phyloP scores from a whole-genome alignment of 2,888 invertebrate species.

The Adelognathus sp. region DNA sequence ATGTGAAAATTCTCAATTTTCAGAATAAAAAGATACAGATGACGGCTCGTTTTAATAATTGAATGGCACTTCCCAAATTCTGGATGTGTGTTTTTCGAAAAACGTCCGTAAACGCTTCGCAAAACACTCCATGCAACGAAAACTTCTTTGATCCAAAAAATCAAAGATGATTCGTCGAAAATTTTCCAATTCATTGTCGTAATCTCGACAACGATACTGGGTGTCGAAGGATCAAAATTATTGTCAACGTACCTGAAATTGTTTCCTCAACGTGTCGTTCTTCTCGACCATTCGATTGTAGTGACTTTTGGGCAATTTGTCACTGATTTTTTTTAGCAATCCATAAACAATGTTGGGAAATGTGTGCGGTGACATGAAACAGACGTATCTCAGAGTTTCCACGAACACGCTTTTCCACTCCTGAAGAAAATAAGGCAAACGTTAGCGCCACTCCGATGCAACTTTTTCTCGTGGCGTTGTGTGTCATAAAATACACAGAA shows the following conservation, averaged over 20 bases:
- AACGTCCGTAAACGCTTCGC: too few relatives aligned
- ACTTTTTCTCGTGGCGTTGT: background rate
- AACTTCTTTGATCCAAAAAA: too few relatives aligned
- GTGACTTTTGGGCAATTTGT: slow-evolving; percentile 83
- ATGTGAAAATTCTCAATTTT: too few relatives aligned
- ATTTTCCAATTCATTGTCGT: background rate
- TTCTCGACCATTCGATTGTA: slow-evolving; percentile 82
- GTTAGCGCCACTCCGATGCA: background rate
- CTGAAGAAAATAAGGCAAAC: slow-evolving; percentile 71
- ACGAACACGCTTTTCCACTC: slow-evolving; percentile 85
- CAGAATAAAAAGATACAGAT: too few relatives aligned
- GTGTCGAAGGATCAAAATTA: slow-evolving; percentile 12
- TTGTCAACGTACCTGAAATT: slow-evolving; percentile 82
- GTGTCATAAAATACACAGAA: background rate
- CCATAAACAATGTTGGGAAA: slow-evolving; percentile 86
- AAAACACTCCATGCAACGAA: too few relatives aligned
- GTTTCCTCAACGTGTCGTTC: slow-evolving; percentile 84
- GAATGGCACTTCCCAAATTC: too few relatives aligned
- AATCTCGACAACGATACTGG: background rate
- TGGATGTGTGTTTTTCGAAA: too few relatives aligned
- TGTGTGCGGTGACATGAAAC: slow-evolving; percentile 86
- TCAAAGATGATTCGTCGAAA: background rate
- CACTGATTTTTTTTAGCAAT: slow-evolving; percentile 84
- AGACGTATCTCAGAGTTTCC: slow-evolving; percentile 85
- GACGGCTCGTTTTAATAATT: too few relatives aligned